phyloP scores from a whole-genome alignment of 2,113 vertebrate species.

The Callorhinus ursinus region DNA sequence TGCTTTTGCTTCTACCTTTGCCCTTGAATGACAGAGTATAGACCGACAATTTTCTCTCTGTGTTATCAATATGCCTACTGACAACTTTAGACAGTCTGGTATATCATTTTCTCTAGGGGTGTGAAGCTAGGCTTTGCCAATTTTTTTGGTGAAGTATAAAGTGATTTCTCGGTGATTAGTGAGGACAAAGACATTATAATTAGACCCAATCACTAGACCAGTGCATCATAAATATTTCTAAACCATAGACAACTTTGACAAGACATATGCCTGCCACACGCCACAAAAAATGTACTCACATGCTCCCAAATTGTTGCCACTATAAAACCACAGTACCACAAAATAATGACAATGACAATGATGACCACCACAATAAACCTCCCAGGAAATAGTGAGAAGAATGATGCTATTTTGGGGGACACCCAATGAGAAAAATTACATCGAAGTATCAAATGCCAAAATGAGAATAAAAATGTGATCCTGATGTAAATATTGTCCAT shows the following conservation, averaged over 20 bases:
- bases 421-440: neutral
- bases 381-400: neutral
- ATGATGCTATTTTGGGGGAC: neutral
- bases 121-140: neutral
- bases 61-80: neutral
- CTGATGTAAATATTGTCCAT: neutral
- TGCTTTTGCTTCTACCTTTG: neutral
- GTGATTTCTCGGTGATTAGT: neutral
- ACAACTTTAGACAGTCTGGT: neutral
- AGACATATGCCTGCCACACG: neutral
- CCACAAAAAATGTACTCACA: neutral
- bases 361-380: neutral
- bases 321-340: neutral
- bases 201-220: neutral
- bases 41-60: neutral
- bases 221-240: conserved; percentile 12
- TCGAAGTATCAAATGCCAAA: neutral
- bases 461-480: neutral
- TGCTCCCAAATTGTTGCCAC: neutral
- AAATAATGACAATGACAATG: neutral
- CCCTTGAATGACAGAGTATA: neutral
- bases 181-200: conserved; percentile 12
- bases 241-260: neutral
- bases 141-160: neutral
- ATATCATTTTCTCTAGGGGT: neutral